A percentile compares a stretch with the other conserved stretches of the same genome.
Evolutionary conservation across 2,888 invertebrate genomes (phyloP).

Genomic region (Melanargia galathea): DNA sequence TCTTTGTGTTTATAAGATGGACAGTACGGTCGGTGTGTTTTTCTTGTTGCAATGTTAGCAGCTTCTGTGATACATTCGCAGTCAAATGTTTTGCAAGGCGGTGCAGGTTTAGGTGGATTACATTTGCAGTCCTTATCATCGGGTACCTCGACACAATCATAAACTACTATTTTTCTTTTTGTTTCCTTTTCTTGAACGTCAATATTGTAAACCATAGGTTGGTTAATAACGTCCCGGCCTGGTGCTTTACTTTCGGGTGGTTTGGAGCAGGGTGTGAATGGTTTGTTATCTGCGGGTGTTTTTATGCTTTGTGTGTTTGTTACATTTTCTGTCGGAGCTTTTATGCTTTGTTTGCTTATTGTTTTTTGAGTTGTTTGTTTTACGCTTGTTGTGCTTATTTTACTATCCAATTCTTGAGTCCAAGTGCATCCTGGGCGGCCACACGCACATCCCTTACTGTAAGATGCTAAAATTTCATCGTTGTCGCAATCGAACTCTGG

Average conservation of each 20-base stretch:
- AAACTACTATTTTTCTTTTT: slow-evolving; percentile 47
- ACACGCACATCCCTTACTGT: slow-evolving; percentile 46
- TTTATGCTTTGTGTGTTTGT: slow-evolving; percentile 40
- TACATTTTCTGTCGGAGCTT: slow-evolving; percentile 12
- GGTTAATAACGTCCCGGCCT: slow-evolving; percentile 44
- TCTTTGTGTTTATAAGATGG: slow-evolving; percentile 68
- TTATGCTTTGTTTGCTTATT: neutral
- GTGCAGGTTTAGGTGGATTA: slow-evolving; percentile 63
- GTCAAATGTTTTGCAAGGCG: slow-evolving; percentile 70
- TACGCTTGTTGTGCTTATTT: neutral
- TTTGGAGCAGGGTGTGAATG: slow-evolving; percentile 41
- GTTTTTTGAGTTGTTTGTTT: neutral
- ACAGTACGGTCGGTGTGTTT: slow-evolving; percentile 67
- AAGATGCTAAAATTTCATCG: slow-evolving; percentile 31
- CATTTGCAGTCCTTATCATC: slow-evolving; percentile 72
- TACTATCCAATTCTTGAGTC: slow-evolving; percentile 27
- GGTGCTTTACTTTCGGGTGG: slow-evolving; percentile 40
- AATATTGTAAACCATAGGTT: slow-evolving; percentile 48
- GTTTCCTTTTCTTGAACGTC: slow-evolving; percentile 44
- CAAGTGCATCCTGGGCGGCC: slow-evolving; percentile 37
- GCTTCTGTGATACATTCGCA: slow-evolving; percentile 66
- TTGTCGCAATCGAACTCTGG: slow-evolving; percentile 41
- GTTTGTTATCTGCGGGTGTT: slow-evolving; percentile 18
- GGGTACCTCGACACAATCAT: slow-evolving; percentile 55
- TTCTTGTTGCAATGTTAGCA: slow-evolving; percentile 56